phyloP scores from a whole-genome alignment of 2,797 vertebrate genomes.

The Lagocephalus sceleratus region DNA sequence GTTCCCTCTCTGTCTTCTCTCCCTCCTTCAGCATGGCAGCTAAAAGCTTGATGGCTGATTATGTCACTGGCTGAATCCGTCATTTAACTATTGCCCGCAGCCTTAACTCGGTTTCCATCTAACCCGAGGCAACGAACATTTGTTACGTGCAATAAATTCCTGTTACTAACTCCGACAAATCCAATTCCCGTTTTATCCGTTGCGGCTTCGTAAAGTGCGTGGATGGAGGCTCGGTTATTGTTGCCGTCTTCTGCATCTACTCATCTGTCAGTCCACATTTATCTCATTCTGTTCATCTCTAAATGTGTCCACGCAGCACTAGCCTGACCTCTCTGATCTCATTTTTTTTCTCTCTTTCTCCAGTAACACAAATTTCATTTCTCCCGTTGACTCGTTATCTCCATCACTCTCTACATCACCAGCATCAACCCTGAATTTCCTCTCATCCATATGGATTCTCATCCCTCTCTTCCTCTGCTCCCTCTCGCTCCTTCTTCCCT shows the following conservation, averaged over 20 bases:
- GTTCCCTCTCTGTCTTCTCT: conserved; percentile 3
- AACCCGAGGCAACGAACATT: not conserved
- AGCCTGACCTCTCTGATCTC: conserved; percentile 19
- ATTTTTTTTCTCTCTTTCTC: not conserved
- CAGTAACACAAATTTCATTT: not conserved
- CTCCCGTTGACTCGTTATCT: not conserved
- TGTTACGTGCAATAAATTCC: too few species aligned
- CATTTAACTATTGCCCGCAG: conserved; percentile 24
- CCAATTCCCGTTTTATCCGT: conserved; percentile 2
- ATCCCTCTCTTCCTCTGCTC: conserved; percentile 17
- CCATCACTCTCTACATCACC: too few species aligned
- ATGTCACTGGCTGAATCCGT: conserved; percentile 10
- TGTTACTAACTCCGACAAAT: not conserved
- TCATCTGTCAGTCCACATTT: conserved; percentile 30
- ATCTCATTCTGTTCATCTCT: conserved; percentile 23
- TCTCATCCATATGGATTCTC: not conserved
- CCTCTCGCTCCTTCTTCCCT: conserved; percentile 25
- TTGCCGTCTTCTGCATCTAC: conserved; percentile 23
- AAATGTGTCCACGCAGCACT: conserved; percentile 40
- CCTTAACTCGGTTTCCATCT: conserved; percentile 45
- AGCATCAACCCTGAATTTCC: not conserved
- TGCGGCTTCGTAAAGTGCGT: too few species aligned
- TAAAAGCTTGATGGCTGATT: conserved; percentile 61
- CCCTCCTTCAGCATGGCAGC: conserved; percentile 57
- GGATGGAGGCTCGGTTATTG: conserved; percentile 46